Base-by-base conservation (phyloP, 1,140 invertebrate species). In the Paralvinella palmiformis region DNA sequence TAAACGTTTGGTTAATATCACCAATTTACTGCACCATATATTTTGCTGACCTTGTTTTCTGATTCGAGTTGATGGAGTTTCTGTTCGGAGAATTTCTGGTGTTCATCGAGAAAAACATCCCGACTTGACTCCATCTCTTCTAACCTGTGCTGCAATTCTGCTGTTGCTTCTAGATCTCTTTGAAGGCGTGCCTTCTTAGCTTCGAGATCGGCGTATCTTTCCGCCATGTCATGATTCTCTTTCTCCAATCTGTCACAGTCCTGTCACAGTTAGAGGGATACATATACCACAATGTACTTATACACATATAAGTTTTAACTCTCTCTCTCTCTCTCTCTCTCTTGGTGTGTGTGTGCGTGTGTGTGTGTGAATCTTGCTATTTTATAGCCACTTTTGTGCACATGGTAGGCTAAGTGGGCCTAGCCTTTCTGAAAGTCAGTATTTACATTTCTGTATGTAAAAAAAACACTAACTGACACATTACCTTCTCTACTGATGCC, bases 221-320 rank as follows among this genome's bases (percentile, higher is more conserved):
- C 82, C 41, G 77, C 83, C 3, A 88, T 73, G 45, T 80, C 84
- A 31, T 85, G 82, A 73, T 88, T 86, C 69, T 91, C 89, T 37
- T 82, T 82, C 68, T 90, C 88, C 1, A 90, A 72, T 20, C 77
- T 74, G 44, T 82, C 73, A 48, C 84, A 83, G 67, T 88, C 87
- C 72, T n/a, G n/a, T n/a, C n/a, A n/a, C n/a, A n/a, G n/a, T n/a
- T n/a, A n/a, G n/a, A n/a, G n/a, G n/a, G n/a, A n/a, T n/a, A n/a
- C n/a, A n/a, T n/a, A n/a, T n/a, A n/a, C n/a, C n/a, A n/a, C n/a
- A n/a, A n/a, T 85, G 73, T 4, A 65, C 62, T 68, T 62, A 53
- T 62, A 52, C 10, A 32, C 10, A 48, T 17, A 50, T 5, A 10
- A n/a, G 62, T 35, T 5, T 17, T 22, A 3, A 52, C 1, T 29